Percentiles rank a stretch among this genome's conserved stretches.
phyloP scores from a whole-genome alignment of 2,888 invertebrate genomes.

The Dexiosoma caninum region DNA sequence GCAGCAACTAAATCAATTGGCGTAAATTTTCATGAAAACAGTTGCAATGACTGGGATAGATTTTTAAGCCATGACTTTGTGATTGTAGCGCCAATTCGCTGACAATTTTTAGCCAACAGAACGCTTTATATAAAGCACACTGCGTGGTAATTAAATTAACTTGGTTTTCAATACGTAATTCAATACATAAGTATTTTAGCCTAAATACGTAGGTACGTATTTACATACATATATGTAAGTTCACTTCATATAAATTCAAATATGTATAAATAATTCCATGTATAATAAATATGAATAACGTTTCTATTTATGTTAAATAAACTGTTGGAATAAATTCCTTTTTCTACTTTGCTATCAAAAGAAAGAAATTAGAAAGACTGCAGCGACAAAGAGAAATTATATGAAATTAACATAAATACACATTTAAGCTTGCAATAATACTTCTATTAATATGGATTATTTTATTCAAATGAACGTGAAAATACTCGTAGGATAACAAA shows the following conservation, averaged over 20 bases:
- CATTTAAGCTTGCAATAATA: constrained; percentile 7
- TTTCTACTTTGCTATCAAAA: neutral
- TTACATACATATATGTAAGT: neutral
- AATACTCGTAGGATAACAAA: neutral
- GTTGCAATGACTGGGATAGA: too few relatives aligned
- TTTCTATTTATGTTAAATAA: neutral
- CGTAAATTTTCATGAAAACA: too few relatives aligned
- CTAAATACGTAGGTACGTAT: too few relatives aligned
- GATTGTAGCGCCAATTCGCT: too few relatives aligned
- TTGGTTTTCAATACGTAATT: neutral
- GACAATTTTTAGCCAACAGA: too few relatives aligned
- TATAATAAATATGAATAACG: neutral
- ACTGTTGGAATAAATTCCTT: neutral
- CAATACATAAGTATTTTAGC: too few relatives aligned
- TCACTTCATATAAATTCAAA: neutral
- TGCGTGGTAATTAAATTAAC: neutral
- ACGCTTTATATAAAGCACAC: neutral
- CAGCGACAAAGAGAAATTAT: neutral
- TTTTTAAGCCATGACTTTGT: too few relatives aligned
- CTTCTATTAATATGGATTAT: constrained; percentile 2
- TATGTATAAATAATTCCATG: neutral
- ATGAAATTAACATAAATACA: constrained; percentile 45
- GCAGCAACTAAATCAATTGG: too few relatives aligned
- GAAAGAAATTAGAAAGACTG: neutral
- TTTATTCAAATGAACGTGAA: neutral